Evolutionary conservation across 2,888 invertebrate species (phyloP), one percentile per base, ranked within the genome.

Genomic region (Hesperia comma): DNA sequence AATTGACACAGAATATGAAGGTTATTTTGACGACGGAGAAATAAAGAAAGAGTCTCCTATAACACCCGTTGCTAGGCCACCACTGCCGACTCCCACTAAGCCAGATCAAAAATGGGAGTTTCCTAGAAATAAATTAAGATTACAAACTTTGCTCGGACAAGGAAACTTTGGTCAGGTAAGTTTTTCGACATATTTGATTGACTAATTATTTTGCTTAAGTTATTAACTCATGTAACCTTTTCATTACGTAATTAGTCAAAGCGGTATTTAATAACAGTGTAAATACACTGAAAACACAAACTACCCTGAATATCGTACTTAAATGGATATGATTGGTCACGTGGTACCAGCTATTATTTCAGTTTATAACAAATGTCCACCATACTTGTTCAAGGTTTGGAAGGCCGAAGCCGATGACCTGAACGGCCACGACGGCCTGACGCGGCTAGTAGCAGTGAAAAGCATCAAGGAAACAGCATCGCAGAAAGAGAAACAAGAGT

Each of bases 331-430:
- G 26, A 2, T 4, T 26, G 5, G 5, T 26, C 3, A 26, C n/a
- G n/a, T n/a, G n/a, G n/a, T n/a, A n/a, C n/a, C n/a, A n/a, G n/a
- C n/a, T n/a, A n/a, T n/a, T n/a, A n/a, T n/a, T 26, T 26, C 26
- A 26, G 3, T 26, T 26, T 26, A 26, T 26, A 26, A 26, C 26
- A 26, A 26, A 26, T 26, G 26, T 26, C 12, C 12, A 37, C 12
- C 37, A 8, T 12, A 12, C 37, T 12, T 37, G 37, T 55, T 19
- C 19, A 33, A 96, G 94, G 97, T 97, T 17, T 97, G 97, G 96
- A 96, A 96, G 86, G 97, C 97, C 4, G 96, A 97, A 84, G 97
- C 97, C 0, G 96, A 96, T 75, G 96, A 96, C 77, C 89, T 97
- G 66, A 95, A 95, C 56, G 96, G 96, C 0, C 96, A 96, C 77